phyloP scores from a whole-genome alignment of 2,888 invertebrate species.

The Mythimna ferrago region DNA sequence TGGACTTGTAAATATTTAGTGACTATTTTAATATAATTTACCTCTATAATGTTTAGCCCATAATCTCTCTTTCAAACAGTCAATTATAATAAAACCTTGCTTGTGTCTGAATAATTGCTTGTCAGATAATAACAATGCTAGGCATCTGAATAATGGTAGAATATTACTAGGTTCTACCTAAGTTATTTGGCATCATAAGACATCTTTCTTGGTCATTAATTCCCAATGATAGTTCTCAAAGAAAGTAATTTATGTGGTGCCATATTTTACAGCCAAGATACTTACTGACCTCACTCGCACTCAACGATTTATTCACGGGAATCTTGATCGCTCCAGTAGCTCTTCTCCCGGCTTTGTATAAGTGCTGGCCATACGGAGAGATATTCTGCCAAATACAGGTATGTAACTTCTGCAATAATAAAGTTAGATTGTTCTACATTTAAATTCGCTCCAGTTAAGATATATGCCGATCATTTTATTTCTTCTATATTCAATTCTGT shows the following conservation, averaged over 20 bases:
- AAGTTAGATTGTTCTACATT: background rate
- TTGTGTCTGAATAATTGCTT: slow-evolving; percentile 45
- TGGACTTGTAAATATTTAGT: slow-evolving; percentile 17
- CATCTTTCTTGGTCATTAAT: slow-evolving; percentile 62
- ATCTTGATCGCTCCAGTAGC: slow-evolving; percentile 96
- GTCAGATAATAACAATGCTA: slow-evolving; percentile 45
- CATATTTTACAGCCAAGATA: slow-evolving; percentile 93
- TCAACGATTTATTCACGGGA: slow-evolving; percentile 97
- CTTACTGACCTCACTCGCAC: slow-evolving; percentile 95
- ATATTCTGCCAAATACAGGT: slow-evolving; percentile 98
- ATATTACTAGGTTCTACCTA: slow-evolving; percentile 50
- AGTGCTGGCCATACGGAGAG: slow-evolving; percentile 98
- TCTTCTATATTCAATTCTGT: background rate
- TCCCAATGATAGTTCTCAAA: slow-evolving; percentile 55
- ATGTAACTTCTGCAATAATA: slow-evolving; percentile 64
- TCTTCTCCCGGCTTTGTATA: slow-evolving; percentile 95
- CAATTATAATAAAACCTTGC: slow-evolving; percentile 35
- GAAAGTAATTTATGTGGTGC: slow-evolving; percentile 54
- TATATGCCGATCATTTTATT: background rate
- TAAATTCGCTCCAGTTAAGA: background rate
- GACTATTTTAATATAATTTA: slow-evolving; percentile 16
- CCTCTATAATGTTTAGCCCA: slow-evolving; percentile 20
- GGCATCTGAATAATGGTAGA: slow-evolving; percentile 41
- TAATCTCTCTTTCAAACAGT: slow-evolving; percentile 21
- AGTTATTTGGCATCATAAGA: slow-evolving; percentile 55